A percentile compares a stretch with the other conserved stretches of the same genome.
Evolutionary conservation across 35 echinoderm and acorn worm genomes (phyloP).

Genomic region (Strongylocentrotus purpuratus): DNA sequence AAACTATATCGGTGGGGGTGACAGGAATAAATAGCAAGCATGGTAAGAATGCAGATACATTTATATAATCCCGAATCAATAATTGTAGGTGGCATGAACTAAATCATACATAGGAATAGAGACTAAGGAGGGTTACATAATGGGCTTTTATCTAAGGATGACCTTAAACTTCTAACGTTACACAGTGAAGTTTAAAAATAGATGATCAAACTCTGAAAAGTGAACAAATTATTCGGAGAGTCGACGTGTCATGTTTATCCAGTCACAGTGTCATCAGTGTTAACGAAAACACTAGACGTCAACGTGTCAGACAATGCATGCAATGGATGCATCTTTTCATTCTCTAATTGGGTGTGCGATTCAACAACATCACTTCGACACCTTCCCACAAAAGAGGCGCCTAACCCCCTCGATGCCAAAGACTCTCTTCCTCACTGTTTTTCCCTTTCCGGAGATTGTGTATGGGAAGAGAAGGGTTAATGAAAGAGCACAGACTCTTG

Average conservation of each 20-base stretch:
- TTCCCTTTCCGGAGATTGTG: not conserved
- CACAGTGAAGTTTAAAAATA: not conserved
- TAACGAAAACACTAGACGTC: not conserved
- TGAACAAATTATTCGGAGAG: not conserved
- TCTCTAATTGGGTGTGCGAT: not conserved
- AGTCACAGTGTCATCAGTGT: not conserved
- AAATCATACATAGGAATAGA: too few species aligned
- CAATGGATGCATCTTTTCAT: not conserved
- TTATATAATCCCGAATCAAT: too few species aligned
- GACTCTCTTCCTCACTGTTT: not conserved
- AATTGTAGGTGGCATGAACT: too few species aligned
- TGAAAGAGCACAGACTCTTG: not conserved
- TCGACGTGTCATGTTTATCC: not conserved
- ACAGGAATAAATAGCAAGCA: too few species aligned
- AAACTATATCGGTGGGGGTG: too few species aligned
- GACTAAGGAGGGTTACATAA: too few species aligned
- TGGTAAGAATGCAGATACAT: too few species aligned
- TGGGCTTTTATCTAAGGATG: too few species aligned
- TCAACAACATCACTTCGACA: not conserved
- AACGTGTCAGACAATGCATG: not conserved
- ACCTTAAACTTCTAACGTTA: too few species aligned
- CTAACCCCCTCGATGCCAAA: not conserved
- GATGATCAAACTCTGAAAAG: not conserved
- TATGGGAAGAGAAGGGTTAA: not conserved
- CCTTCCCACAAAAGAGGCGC: not conserved